Evolutionary conservation across 2,888 invertebrate genomes (phyloP).

Genomic region (Odontomyia ornata): DNA sequence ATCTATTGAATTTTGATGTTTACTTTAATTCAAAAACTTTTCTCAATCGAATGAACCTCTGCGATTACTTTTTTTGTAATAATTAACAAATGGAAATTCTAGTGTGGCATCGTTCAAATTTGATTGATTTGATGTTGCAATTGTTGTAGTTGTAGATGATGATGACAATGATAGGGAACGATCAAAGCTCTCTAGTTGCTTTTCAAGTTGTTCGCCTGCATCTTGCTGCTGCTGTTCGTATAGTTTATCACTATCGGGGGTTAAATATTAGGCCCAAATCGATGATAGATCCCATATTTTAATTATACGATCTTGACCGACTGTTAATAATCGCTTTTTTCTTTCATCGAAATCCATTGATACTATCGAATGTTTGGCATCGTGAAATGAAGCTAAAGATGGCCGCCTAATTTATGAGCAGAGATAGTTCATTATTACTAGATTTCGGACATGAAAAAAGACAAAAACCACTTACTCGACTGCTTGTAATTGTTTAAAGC

Average conservation of each 20-base stretch:
- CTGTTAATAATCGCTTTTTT: constrained; percentile 86
- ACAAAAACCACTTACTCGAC: constrained; percentile 76
- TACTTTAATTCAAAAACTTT: neutral
- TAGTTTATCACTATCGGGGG: constrained; percentile 5
- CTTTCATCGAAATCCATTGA: constrained; percentile 91
- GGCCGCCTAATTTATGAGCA: constrained; percentile 71
- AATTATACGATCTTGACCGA: constrained; percentile 94
- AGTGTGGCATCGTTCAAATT: constrained; percentile 15
- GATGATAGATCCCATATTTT: constrained; percentile 91
- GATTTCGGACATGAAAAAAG: no score
- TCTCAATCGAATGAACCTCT: constrained; percentile 25
- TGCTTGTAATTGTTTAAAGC: constrained; percentile 82
- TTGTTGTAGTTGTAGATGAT: constrained; percentile 6
- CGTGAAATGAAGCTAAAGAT: constrained; percentile 93
- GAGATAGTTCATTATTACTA: neutral
- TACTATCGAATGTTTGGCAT: constrained; percentile 90
- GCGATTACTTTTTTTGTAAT: constrained; percentile 34
- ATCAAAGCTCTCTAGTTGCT: neutral
- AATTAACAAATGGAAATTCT: constrained; percentile 43
- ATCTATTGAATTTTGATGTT: no score
- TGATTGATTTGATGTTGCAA: neutral
- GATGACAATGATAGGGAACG: constrained; percentile 26
- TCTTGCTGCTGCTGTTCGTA: neutral
- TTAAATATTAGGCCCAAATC: constrained; percentile 63
- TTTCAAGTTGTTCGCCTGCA: neutral